Conservation (phyloP, 1,140 invertebrate genomes). For the Planococcus citri region DNA sequence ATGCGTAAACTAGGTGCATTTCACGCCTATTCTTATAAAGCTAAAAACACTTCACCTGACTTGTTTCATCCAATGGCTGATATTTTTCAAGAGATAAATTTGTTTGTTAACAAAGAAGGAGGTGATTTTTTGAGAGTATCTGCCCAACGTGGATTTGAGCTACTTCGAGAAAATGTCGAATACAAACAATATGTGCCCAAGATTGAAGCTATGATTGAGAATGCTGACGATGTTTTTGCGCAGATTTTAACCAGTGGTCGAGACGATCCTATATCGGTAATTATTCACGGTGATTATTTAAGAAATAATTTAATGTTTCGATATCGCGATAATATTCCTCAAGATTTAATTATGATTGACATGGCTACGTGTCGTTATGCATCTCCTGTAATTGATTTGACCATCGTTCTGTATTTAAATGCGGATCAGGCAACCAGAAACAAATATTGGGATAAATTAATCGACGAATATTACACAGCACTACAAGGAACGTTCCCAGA, state of each 20-base stretch:
- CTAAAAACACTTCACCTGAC: not conserved
- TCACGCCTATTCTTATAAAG: not conserved
- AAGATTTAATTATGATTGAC: conserved; percentile 34
- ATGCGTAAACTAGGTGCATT: not conserved
- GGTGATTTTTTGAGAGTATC: too few species aligned
- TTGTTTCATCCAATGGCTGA: not conserved
- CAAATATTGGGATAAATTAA: conserved; percentile 28
- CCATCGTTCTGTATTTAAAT: conserved; percentile 34
- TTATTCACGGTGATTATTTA: conserved; percentile 36
- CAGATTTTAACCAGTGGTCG: conserved; percentile 9
- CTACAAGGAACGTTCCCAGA: not conserved
- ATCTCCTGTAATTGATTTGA: conserved; percentile 34
- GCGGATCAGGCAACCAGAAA: conserved; percentile 27
- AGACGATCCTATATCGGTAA: conserved; percentile 30
- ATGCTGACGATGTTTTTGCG: not conserved
- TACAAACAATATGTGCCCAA: not conserved
- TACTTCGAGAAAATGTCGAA: not conserved
- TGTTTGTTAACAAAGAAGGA: too few species aligned
- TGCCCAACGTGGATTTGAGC: not conserved
- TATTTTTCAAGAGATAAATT: not conserved
- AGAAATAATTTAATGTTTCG: conserved; percentile 32
- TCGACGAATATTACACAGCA: conserved; percentile 31
- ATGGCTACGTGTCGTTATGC: conserved; percentile 32
- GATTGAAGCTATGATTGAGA: not conserved
- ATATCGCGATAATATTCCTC: conserved; percentile 15